phyloP scores from a whole-genome alignment of 2,797 vertebrate species.

The Lepidocolaptes lacrymiger region DNA sequence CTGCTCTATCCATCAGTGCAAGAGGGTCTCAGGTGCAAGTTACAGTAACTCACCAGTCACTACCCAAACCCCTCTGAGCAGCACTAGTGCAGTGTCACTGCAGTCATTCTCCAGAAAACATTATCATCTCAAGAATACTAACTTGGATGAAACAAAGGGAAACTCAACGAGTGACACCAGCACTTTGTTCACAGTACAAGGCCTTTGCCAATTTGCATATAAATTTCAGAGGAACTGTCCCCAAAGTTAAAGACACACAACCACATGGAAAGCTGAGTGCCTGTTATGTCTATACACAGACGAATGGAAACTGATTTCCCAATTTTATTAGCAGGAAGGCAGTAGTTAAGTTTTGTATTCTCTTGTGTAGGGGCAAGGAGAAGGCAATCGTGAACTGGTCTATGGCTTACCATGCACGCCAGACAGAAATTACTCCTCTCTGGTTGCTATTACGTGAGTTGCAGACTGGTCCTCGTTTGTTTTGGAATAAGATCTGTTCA shows the following conservation, averaged over 20 bases:
- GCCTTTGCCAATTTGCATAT: neutral
- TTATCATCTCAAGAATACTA: neutral
- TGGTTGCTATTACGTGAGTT: neutral
- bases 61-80: neutral
- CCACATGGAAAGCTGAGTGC: neutral
- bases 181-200: neutral
- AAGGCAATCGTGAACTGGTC: neutral
- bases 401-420: neutral
- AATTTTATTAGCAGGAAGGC: neutral
- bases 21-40: rapidly evolving
- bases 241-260: neutral
- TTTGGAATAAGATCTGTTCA: neutral
- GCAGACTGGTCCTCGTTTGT: neutral
- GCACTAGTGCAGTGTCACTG: neutral
- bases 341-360: neutral
- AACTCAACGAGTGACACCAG: neutral
- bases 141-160: neutral
- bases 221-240: neutral
- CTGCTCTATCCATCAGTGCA: neutral
- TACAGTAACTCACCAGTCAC: neutral
- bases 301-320: neutral
- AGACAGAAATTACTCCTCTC: neutral
- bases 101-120: neutral
- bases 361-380: neutral
- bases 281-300: rapidly evolving